A percentile compares a stretch with the other conserved stretches of the same genome.
These are phyloP conservation scores for Doryteuthis pealeii DNA, from an alignment of 1,140 invertebrate genomes.

Conservation along the genomic window DNA sequence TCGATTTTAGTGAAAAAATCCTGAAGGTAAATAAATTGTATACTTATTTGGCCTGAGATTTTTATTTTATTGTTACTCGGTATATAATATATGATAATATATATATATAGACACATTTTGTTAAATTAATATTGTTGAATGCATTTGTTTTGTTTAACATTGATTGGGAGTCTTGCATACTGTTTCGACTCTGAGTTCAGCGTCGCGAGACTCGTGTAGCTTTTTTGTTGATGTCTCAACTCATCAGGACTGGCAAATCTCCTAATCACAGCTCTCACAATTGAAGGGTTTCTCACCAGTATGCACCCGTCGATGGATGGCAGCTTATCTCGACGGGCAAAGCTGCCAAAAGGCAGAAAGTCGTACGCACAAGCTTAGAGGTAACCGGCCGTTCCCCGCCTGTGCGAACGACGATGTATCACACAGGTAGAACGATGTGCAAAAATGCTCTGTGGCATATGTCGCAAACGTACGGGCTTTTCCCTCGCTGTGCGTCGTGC, in stretches of 20 bases:
- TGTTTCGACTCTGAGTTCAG: not conserved
- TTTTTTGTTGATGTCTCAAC: slow-evolving; percentile 21
- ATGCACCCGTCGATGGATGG: slow-evolving; percentile 31
- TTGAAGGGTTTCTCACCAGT: slow-evolving; percentile 30
- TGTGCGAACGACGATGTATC: slow-evolving; percentile 25
- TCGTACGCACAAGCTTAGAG: too few relatives aligned
- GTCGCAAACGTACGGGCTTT: slow-evolving; percentile 17
- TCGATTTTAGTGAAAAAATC: too few relatives aligned
- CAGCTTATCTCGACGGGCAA: slow-evolving; percentile 43
- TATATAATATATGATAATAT: too few relatives aligned
- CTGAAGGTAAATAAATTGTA: too few relatives aligned
- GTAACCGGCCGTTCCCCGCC: slow-evolving; percentile 20
- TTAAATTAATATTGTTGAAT: too few relatives aligned
- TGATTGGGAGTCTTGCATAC: too few relatives aligned
- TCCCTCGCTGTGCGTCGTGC: slow-evolving; percentile 58
- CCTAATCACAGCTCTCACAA: slow-evolving; percentile 27
- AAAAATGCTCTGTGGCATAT: slow-evolving; percentile 17
- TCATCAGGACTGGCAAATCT: slow-evolving; percentile 24
- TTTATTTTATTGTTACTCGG: too few relatives aligned
- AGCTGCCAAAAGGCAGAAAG: slow-evolving; percentile 20
- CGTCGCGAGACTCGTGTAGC: not conserved
- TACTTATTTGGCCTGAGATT: too few relatives aligned
- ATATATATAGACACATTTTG: too few relatives aligned
- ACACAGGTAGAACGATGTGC: slow-evolving; percentile 15
- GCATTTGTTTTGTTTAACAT: too few relatives aligned